Percentiles rank a stretch among this genome's conserved stretches.
phyloP scores from a whole-genome alignment of 2,113 vertebrate genomes.

The Salvelinus alpinus region DNA sequence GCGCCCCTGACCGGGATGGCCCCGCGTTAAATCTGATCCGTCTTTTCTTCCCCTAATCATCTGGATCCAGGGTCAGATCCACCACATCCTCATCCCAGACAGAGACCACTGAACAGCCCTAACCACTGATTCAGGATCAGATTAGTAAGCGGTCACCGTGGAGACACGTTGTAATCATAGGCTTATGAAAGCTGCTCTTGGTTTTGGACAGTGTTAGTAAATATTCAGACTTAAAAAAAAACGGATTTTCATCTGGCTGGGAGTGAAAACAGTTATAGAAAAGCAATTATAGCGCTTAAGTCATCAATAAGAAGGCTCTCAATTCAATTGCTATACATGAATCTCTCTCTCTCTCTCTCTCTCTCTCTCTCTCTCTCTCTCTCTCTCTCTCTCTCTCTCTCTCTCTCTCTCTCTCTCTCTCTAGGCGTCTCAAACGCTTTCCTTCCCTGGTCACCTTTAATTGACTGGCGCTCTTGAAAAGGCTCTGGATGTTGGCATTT shows the following conservation, averaged over 20 bases:
- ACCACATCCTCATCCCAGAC: background rate
- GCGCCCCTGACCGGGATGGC: conserved; percentile 14
- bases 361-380: background rate
- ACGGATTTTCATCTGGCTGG: background rate
- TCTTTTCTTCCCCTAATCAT: conserved; percentile 48
- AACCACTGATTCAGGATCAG: conserved; percentile 16
- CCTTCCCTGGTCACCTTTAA: conserved; percentile 53
- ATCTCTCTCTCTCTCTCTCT: conserved; percentile 18
- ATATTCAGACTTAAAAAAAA: background rate
- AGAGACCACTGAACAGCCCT: conserved; percentile 10
- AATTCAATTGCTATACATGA: no score
- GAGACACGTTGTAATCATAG: conserved; percentile 35
- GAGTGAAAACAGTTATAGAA: background rate
- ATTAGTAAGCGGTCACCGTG: conserved; percentile 54
- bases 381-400: no score
- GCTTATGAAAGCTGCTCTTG: background rate
- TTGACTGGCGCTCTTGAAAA: conserved; percentile 36
- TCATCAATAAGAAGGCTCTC: no score
- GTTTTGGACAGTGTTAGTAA: background rate
- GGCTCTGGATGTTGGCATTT: background rate
- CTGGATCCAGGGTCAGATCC: conserved; percentile 18
- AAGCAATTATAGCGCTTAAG: no score
- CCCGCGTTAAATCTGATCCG: conserved; percentile 33
- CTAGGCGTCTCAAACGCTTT: conserved; percentile 12
- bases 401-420: conserved; percentile 9